Conservation (phyloP, 2,113 vertebrate species). For the Tupaia tana region DNA sequence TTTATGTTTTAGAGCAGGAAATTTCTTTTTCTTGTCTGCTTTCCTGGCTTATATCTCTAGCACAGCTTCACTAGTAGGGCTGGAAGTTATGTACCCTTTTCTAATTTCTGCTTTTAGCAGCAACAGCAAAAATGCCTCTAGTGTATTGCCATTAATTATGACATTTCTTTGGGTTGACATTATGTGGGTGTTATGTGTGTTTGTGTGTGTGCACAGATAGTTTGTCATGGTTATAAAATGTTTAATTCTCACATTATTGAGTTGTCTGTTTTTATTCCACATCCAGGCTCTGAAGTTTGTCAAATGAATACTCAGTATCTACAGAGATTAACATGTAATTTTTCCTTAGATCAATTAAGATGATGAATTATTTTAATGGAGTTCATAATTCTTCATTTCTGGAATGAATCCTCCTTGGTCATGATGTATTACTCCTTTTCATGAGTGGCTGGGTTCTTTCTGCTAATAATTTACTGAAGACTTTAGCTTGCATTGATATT, state of each 20-base stretch:
- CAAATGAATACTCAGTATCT: neutral
- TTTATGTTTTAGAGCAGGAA: neutral
- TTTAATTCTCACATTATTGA: neutral
- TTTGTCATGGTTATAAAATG: neutral
- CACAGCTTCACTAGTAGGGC: neutral
- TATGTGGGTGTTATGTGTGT: too few relatives aligned
- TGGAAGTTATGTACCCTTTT: neutral
- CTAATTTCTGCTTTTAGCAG: neutral
- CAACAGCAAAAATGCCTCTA: neutral
- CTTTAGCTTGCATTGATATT: slow-evolving; percentile 9
- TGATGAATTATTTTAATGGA: slow-evolving; percentile 35
- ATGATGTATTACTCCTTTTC: neutral
- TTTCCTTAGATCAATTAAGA: slow-evolving; percentile 20
- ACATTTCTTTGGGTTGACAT: neutral
- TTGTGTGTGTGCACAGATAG: neutral
- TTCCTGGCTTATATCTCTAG: neutral
- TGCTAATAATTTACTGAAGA: neutral
- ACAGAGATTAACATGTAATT: neutral
- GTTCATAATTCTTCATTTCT: slow-evolving; percentile 35
- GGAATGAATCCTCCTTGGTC: neutral
- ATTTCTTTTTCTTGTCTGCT: neutral
- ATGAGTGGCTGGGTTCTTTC: neutral
- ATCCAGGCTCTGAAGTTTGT: neutral
- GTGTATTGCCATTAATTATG: neutral
- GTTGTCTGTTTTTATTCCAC: neutral